A percentile compares a stretch with the other conserved stretches of the same genome.
Evolutionary conservation across 1,140 invertebrate species (phyloP).

Genomic region (Conus ventricosus): DNA sequence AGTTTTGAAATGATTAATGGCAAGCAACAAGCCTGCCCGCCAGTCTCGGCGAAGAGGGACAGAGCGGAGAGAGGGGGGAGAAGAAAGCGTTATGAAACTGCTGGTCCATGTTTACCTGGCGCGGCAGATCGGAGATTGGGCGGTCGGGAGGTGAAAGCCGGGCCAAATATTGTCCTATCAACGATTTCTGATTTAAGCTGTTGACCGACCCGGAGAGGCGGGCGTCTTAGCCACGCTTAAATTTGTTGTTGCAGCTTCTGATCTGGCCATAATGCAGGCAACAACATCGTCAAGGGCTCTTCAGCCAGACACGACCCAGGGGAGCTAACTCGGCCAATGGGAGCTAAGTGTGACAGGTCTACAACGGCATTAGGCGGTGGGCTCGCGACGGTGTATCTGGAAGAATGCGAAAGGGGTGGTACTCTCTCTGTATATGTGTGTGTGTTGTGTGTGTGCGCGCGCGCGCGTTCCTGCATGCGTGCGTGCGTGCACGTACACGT

Average conservation of each 20-base stretch:
- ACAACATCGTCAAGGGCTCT: constrained; percentile 34
- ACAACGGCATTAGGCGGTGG: background rate
- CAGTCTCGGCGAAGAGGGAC: background rate
- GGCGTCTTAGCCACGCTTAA: constrained; percentile 38
- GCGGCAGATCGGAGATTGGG: constrained; percentile 31
- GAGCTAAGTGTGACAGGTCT: constrained; percentile 23
- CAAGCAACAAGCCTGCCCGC: background rate
- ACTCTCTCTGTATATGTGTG: background rate
- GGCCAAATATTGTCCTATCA: constrained; percentile 40
- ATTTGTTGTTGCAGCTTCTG: constrained; percentile 40
- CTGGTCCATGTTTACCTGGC: constrained; percentile 20
- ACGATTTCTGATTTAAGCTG: constrained; percentile 43
- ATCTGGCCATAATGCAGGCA: constrained; percentile 34
- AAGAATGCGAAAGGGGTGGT: background rate
- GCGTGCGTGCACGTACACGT: no score
- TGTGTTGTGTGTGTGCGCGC: background rate
- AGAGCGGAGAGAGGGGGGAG: background rate
- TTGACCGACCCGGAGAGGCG: constrained; percentile 33
- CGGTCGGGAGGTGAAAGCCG: background rate
- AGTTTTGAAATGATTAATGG: constrained; percentile 42
- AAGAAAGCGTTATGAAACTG: constrained; percentile 22
- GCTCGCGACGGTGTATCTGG: background rate
- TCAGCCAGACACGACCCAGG: background rate
- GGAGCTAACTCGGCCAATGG: constrained; percentile 27
- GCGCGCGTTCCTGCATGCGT: no score